These are phyloP conservation scores for Fragum whitleyi DNA, from an alignment of 2,888 invertebrate genomes.

Conservation along the genomic window DNA sequence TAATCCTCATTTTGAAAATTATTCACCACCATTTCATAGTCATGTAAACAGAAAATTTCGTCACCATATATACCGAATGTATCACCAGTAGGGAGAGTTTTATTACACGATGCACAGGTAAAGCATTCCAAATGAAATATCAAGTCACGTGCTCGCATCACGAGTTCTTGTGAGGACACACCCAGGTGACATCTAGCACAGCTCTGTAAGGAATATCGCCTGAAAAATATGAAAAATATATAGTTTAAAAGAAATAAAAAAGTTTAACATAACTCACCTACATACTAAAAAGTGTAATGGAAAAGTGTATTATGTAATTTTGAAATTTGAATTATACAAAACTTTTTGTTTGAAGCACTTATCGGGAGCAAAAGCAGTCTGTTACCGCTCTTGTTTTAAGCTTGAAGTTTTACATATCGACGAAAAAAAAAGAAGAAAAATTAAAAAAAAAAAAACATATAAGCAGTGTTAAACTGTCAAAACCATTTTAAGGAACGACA, in stretches of 20 bases:
- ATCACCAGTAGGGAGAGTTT: constrained; percentile 94
- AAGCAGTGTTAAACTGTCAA: too few species aligned
- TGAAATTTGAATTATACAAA: too few species aligned
- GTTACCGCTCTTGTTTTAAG: too few species aligned
- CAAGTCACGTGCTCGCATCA: constrained; percentile 94
- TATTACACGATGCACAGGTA: constrained; percentile 93
- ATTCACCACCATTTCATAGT: constrained; percentile 88
- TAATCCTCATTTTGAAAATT: constrained; percentile 49
- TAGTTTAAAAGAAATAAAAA: not conserved
- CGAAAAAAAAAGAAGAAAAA: too few species aligned
- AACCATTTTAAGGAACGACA: too few species aligned
- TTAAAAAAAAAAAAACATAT: too few species aligned
- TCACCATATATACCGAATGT: constrained; percentile 95
- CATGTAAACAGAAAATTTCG: constrained; percentile 93
- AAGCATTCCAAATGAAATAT: constrained; percentile 96
- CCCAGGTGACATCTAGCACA: constrained; percentile 94
- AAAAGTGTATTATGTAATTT: too few species aligned
- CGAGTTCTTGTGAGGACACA: constrained; percentile 94
- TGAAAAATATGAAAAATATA: constrained; percentile 81
- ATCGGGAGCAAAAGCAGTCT: too few species aligned
- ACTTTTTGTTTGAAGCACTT: too few species aligned
- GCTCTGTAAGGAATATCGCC: constrained; percentile 93
- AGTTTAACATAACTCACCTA: too few species aligned
- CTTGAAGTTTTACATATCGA: too few species aligned
- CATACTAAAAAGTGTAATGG: too few species aligned